Percentiles rank a stretch among this genome's conserved stretches.
Evolutionary conservation across 2,888 invertebrate species (phyloP).

Genomic region (Schizotus pectinicornis): DNA sequence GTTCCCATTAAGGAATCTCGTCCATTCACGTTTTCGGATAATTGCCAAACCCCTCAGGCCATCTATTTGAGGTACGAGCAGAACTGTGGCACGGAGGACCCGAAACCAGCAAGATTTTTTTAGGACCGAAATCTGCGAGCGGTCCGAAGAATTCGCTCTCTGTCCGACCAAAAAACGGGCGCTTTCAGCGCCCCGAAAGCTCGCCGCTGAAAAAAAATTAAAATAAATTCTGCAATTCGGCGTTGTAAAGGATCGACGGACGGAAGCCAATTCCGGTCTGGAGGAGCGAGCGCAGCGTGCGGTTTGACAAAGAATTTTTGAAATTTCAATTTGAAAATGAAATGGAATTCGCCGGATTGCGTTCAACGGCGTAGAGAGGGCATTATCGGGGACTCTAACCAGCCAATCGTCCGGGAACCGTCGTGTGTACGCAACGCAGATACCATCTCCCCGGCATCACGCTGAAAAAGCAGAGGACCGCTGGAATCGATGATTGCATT

Average conservation of each 20-base stretch:
- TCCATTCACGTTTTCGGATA: too few relatives aligned
- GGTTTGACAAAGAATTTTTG: conserved; percentile 47
- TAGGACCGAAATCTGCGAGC: too few relatives aligned
- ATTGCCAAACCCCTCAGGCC: too few relatives aligned
- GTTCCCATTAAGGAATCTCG: too few relatives aligned
- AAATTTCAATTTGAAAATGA: conserved; percentile 55
- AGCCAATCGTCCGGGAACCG: conserved; percentile 50
- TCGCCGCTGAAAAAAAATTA: conserved; percentile 15
- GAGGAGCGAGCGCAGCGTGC: conserved; percentile 38
- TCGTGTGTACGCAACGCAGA: conserved; percentile 39
- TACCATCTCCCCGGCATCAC: conserved; percentile 50
- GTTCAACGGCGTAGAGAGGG: conserved; percentile 40
- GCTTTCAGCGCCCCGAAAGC: too few relatives aligned
- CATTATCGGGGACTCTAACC: conserved; percentile 47
- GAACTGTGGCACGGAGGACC: too few relatives aligned
- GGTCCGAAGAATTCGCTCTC: too few relatives aligned
- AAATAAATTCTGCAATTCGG: conserved; percentile 17
- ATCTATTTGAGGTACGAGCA: too few relatives aligned
- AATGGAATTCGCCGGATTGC: conserved; percentile 49
- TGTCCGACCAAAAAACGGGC: too few relatives aligned
- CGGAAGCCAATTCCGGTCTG: conserved; percentile 34
- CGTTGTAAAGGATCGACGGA: conserved; percentile 18
- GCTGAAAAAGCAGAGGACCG: conserved; percentile 38
- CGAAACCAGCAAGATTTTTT: too few relatives aligned
- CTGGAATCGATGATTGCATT: conserved; percentile 43